These are phyloP conservation scores for Drosophila chauvacae DNA, from an alignment of 1,140 invertebrate genomes.

Conservation along the genomic window DNA sequence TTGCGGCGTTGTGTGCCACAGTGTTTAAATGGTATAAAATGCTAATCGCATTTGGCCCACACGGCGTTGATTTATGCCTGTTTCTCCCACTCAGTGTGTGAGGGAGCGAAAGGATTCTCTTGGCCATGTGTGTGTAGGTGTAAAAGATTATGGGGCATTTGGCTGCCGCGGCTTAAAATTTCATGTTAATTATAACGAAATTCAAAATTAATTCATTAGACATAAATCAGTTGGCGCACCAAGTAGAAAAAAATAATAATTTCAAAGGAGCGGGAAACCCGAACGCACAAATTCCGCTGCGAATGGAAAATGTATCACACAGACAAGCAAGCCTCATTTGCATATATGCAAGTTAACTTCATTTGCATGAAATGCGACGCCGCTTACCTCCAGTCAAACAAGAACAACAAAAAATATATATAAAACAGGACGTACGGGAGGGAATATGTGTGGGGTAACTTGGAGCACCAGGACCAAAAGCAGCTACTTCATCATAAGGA, in stretches of 20 bases:
- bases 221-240: conserved; percentile 58
- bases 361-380: conserved; percentile 72
- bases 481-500: conserved; percentile 2
- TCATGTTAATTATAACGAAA: conserved; percentile 67
- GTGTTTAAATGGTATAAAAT: conserved; percentile 78
- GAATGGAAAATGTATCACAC: conserved; percentile 36
- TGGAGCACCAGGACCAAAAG: conserved; percentile 5
- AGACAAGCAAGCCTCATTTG: conserved; percentile 50
- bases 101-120: conserved; percentile 22
- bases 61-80: conserved; percentile 52
- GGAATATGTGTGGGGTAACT: conserved; percentile 14
- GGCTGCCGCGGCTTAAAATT: conserved; percentile 44
- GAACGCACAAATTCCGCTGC: conserved; percentile 28
- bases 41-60: conserved; percentile 78
- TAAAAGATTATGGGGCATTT: conserved; percentile 27
- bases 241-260: conserved; percentile 7
- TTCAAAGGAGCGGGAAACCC: conserved; percentile 9
- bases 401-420: conserved; percentile 7
- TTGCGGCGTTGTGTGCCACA: conserved; percentile 36
- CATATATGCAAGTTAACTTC: conserved; percentile 69
- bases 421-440: background rate
- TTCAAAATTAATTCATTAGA: conserved; percentile 70
- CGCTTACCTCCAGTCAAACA: conserved; percentile 19
- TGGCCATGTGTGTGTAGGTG: conserved; percentile 8
- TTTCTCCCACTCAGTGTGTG: background rate